A percentile compares a stretch with the other conserved stretches of the same genome.
phyloP scores from a whole-genome alignment of 2,797 vertebrate genomes.

The Choloepus didactylus region DNA sequence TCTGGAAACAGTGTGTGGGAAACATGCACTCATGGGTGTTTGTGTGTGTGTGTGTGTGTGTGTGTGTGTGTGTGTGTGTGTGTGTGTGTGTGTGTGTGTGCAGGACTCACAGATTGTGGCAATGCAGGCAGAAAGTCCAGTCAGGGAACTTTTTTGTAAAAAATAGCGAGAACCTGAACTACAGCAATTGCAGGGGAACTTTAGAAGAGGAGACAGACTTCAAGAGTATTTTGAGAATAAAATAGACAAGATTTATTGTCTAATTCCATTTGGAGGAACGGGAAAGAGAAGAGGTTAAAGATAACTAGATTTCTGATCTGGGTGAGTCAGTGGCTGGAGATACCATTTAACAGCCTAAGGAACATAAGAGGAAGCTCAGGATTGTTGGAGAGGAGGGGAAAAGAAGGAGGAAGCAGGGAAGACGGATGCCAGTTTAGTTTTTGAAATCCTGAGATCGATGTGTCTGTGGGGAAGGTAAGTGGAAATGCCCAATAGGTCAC shows the following conservation, averaged over 20 bases:
- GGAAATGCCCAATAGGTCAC: not conserved
- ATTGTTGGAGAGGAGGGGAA: not conserved
- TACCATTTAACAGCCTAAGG: not conserved
- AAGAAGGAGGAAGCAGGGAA: not conserved
- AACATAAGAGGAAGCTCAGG: not conserved
- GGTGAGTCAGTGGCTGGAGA: not conserved
- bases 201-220: slow-evolving; percentile 20
- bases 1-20: not conserved
- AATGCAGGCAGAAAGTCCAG: not conserved
- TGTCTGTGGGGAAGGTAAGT: not conserved
- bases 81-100: not conserved
- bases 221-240: not conserved
- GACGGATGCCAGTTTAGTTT: not conserved
- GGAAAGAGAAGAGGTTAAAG: not conserved
- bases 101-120: not conserved
- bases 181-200: not conserved
- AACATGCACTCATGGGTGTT: too few species aligned
- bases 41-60: not conserved
- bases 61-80: not conserved
- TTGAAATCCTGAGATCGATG: not conserved
- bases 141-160: not conserved
- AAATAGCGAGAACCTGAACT: not conserved
- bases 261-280: not conserved
- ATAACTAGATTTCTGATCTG: not conserved
- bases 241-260: not conserved